Base-by-base conservation (phyloP, 2,113 vertebrate species). In the Butorides virescens region DNA sequence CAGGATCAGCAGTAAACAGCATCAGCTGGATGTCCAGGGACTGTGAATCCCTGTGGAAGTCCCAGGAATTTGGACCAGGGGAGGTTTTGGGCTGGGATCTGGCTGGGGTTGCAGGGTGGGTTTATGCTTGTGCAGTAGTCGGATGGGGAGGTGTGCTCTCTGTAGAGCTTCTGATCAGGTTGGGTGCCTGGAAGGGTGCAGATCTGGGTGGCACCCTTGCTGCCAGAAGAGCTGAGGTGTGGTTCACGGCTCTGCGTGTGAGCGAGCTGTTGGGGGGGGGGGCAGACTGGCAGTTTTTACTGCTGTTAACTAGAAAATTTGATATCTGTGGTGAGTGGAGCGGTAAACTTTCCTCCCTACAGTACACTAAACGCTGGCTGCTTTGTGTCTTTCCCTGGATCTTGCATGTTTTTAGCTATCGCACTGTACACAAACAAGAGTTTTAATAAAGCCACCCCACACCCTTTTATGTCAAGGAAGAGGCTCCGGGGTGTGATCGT, bases 171-270 rank as follows among this genome's bases (percentile, higher is more conserved):
- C 47, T 13, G 36, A 25, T 13, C 15, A 2, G 7, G 52, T 21
- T 1, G 3, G 46, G 27, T 49, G 52, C 46, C 15, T 37, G 56
- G 62, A 36, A 61, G 46, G 56, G 20, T 53, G 52, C 47, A 49
- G 18, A 34, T 55, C n/a, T 30, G 39, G 11, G 67, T 49, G 59
- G 34, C n/a, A 29, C 62, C 67, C 16, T 72, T 47, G 18, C 34
- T 49, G 53, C 53, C 47, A 23, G 19, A 29, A 79, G 53, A 56
- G 53, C 29, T 58, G 56, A 50, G 47, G 17, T 14, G 25, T 15
- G 39, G 30, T 26, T 61, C 53, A 2, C 2, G 3, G 34, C 2
- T 1, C 68, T 22, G n/a, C 1, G 0, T 9, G 42, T 16, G 15
- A 19, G 52, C 2, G 36, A 65, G 8, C 26, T 16, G 26, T 25